These are phyloP conservation scores for Lates calcarifer DNA, from an alignment of 2,113 vertebrate species.

Conservation along the genomic window DNA sequence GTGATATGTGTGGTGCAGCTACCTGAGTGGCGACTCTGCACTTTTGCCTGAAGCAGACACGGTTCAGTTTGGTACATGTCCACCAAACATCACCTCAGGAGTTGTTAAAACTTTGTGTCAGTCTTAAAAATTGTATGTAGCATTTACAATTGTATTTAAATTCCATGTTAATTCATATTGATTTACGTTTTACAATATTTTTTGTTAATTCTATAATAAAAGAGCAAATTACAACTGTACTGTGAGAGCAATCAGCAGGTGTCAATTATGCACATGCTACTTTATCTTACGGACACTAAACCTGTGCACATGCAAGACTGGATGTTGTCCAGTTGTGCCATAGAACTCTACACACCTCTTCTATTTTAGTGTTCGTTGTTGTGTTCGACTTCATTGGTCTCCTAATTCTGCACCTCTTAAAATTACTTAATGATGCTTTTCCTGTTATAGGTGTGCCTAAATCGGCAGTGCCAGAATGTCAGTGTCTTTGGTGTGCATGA, in stretches of 20 bases:
- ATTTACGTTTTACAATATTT: too few species aligned
- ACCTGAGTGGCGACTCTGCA: neutral
- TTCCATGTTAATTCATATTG: too few species aligned
- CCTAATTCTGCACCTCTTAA: too few species aligned
- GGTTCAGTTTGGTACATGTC: neutral
- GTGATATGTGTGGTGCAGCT: neutral
- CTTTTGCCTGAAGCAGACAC: neutral
- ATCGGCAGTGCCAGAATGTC: constrained; percentile 93
- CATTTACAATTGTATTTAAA: too few species aligned
- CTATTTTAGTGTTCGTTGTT: neutral
- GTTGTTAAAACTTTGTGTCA: neutral
- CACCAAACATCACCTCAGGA: neutral
- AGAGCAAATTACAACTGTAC: neutral
- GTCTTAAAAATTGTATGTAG: neutral
- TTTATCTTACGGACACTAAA: neutral
- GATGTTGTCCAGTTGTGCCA: neutral
- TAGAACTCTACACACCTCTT: neutral
- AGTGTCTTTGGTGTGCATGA: constrained; percentile 92
- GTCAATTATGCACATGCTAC: neutral
- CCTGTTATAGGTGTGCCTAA: constrained; percentile 90
- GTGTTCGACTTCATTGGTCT: constrained; percentile 1
- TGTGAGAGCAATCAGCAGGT: neutral
- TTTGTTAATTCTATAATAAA: neutral
- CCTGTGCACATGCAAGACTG: neutral
- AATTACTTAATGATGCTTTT: too few species aligned